Evolutionary conservation across 2,888 invertebrate genomes (phyloP), one percentile per base, ranked within the genome.

Genomic region (Heliothis peltigera): DNA sequence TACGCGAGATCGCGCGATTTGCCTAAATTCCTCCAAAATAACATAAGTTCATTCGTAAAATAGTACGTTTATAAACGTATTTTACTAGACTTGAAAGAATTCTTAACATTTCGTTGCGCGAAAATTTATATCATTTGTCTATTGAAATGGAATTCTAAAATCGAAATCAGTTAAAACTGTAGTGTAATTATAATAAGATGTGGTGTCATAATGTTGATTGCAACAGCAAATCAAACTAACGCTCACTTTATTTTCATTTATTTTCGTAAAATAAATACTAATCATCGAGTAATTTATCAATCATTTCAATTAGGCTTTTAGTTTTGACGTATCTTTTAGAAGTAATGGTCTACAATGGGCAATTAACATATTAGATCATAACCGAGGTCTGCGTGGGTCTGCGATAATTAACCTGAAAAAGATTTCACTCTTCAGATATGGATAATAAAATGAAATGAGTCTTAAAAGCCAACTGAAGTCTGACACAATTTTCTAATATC

Each of bases 1-100:
- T 64, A 53, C 12, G 22, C 42, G 28, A 64, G 48, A 47, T 25
- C n/a, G 12, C 15, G 19, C 10, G 32, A 58, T 64, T 70, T 65
- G 21, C 28, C 49, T 42, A 39, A 75, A 63, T 48, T 53, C 51
- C 54, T 35, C 8, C 17, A 15, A 60, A 39, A 49, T 52, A 2
- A 6, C 18, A 54, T 58, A 60, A 60, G 46, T 54, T 57, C 35
- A 74, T 68, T 52, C 55, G 18, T 35, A n/a, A 39, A 39, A 39
- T 15, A n/a, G n/a, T n/a, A 39, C 39, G 22, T 22, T 1, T 21
- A n/a, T 15, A 43, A 51, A n/a, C n/a, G n/a, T n/a, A n/a, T n/a
- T n/a, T n/a, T n/a, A n/a, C n/a, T n/a, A n/a, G 25, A n/a, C 47
- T 54, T n/a, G 22, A 48, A 32, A 44, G 61, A 46, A 60, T 64